Conservation (phyloP, 2,113 vertebrate genomes). For the Periophthalmus modestus region DNA sequence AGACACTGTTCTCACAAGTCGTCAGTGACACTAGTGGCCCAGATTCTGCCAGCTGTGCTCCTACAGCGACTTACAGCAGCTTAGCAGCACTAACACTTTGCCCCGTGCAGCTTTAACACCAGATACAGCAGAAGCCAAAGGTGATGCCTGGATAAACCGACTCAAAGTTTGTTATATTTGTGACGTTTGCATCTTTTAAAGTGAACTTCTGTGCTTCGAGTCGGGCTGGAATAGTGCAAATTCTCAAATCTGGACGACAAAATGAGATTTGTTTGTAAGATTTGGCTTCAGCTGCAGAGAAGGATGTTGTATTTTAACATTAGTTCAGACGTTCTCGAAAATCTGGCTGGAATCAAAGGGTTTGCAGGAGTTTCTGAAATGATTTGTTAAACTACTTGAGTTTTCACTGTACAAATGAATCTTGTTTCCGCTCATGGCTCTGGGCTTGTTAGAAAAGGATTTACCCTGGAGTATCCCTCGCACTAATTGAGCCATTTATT, state of each 20-base stretch:
- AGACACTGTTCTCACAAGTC: constrained; percentile 15
- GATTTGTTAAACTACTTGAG: too few species aligned
- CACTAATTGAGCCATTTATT: too few species aligned
- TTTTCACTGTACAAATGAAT: too few species aligned
- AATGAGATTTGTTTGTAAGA: background rate
- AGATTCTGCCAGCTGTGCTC: constrained; percentile 54
- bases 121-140: constrained; percentile 31
- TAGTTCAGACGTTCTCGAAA: too few species aligned
- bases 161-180: background rate
- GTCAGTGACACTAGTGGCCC: constrained; percentile 39
- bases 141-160: constrained; percentile 5
- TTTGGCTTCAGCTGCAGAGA: background rate
- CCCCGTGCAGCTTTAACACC: constrained; percentile 37
- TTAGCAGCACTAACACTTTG: constrained; percentile 51
- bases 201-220: background rate
- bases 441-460: too few species aligned
- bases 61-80: constrained; percentile 40
- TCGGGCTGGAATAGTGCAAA: too few species aligned
- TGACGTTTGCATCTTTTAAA: background rate
- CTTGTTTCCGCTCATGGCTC: too few species aligned
- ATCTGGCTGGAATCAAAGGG: too few species aligned
- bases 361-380: background rate
- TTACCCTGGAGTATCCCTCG: too few species aligned
- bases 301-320: too few species aligned
- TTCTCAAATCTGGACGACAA: too few species aligned